Evolutionary conservation across 2,113 vertebrate species (phyloP).

Genomic region (Notothenia rossii): DNA sequence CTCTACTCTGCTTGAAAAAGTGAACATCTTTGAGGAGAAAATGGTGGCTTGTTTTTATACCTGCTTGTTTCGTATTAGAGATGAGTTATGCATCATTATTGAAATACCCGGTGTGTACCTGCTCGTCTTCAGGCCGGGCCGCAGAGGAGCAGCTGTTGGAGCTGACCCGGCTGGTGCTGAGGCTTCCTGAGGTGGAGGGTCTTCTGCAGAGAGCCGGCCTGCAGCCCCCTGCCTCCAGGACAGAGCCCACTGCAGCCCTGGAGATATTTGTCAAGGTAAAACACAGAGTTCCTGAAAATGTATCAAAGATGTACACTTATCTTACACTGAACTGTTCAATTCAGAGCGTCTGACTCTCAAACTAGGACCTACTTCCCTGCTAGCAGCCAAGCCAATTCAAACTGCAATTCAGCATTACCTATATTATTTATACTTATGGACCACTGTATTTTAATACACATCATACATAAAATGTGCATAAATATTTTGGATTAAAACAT

Average conservation of each 20-base stretch:
- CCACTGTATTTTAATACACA: too few relatives aligned
- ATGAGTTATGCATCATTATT: neutral
- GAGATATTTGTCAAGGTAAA: conserved; percentile 91
- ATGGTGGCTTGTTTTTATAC: neutral
- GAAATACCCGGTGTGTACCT: conserved; percentile 5
- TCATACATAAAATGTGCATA: too few relatives aligned
- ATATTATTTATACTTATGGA: too few relatives aligned
- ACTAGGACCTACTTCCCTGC: too few relatives aligned
- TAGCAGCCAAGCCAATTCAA: too few relatives aligned
- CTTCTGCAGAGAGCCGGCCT: conserved; percentile 86
- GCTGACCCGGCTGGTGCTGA: conserved; percentile 91
- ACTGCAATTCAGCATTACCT: too few relatives aligned
- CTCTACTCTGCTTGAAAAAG: neutral
- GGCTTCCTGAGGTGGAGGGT: conserved; percentile 90
- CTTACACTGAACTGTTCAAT: neutral
- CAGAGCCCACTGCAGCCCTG: conserved; percentile 87
- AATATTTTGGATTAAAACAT: too few relatives aligned
- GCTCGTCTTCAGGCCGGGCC: conserved; percentile 80
- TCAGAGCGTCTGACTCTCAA: too few relatives aligned
- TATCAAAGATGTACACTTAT: neutral
- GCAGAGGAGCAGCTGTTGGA: conserved; percentile 90
- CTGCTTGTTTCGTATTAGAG: neutral
- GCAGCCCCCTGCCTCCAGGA: conserved; percentile 72
- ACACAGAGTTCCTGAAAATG: neutral
- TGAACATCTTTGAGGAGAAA: neutral